phyloP scores from a whole-genome alignment of 2,888 invertebrate genomes.

The Archaeoteleia sp. region DNA sequence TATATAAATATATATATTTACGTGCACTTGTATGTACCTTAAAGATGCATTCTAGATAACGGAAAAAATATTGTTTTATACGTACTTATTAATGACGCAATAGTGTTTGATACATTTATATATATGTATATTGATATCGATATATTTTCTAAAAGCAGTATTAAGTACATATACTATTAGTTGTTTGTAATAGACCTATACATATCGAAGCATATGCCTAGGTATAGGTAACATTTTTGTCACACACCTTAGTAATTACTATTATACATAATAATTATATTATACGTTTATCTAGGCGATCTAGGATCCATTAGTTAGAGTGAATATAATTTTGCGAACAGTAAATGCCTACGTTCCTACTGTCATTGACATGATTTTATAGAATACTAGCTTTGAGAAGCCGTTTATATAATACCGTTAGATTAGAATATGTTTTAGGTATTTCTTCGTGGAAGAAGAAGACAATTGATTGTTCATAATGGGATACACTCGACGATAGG shows the following conservation, averaged over 20 bases:
- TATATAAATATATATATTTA: slow-evolving; percentile 57
- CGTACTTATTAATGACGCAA: slow-evolving; percentile 65
- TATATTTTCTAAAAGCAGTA: slow-evolving; percentile 73
- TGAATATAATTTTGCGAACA: slow-evolving; percentile 66
- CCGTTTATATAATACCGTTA: slow-evolving; percentile 67
- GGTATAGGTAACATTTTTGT: slow-evolving; percentile 58
- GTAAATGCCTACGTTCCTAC: slow-evolving; percentile 66
- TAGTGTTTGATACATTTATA: slow-evolving; percentile 68
- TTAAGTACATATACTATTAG: slow-evolving; percentile 64
- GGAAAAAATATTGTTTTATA: slow-evolving; percentile 68
- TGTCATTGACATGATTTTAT: slow-evolving; percentile 64
- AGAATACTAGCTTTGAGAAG: slow-evolving; percentile 66
- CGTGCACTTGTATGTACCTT: slow-evolving; percentile 60
- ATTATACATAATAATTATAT: slow-evolving; percentile 55
- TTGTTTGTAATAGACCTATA: slow-evolving; percentile 71
- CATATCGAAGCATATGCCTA: slow-evolving; percentile 63
- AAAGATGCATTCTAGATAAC: slow-evolving; percentile 62
- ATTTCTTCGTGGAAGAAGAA: slow-evolving; percentile 64
- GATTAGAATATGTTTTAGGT: slow-evolving; percentile 69
- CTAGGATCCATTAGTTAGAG: slow-evolving; percentile 72
- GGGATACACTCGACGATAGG: slow-evolving; percentile 34
- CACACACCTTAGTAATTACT: slow-evolving; percentile 57
- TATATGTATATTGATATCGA: slow-evolving; percentile 66
- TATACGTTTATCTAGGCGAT: slow-evolving; percentile 61
- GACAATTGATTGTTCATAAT: slow-evolving; percentile 14